Conservation (phyloP, 2,113 vertebrate species). For the Hylia prasina region DNA sequence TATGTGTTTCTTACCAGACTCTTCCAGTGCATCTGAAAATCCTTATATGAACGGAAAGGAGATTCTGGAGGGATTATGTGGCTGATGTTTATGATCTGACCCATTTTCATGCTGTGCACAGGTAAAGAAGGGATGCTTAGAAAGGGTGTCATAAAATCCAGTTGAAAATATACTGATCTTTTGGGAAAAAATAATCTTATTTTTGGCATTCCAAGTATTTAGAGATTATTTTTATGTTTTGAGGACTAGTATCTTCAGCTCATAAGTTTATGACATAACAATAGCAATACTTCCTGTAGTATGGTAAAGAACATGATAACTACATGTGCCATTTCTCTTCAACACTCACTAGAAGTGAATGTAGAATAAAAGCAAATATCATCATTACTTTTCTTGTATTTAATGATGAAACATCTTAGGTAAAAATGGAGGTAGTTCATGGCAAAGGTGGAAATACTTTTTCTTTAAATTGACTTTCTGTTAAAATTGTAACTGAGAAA, state of each 20-base stretch:
- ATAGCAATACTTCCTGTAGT: not conserved
- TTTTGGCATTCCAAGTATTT: not conserved
- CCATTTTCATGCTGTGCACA: slow-evolving; percentile 88
- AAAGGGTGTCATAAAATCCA: not conserved
- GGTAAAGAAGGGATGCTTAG: not conserved
- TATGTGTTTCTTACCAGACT: slow-evolving; percentile 72
- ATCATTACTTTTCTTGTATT: not conserved
- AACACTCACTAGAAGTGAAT: not conserved
- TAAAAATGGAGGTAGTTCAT: not conserved
- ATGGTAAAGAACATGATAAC: not conserved
- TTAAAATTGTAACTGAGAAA: not conserved
- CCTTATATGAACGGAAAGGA: slow-evolving; percentile 81
- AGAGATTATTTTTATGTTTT: not conserved
- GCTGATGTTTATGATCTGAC: slow-evolving; percentile 82
- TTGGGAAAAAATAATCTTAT: not conserved
- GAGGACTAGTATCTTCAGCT: not conserved
- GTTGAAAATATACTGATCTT: not conserved
- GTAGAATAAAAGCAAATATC: not conserved
- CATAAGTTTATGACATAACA: not conserved
- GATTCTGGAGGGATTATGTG: slow-evolving; percentile 73
- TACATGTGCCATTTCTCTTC: not conserved
- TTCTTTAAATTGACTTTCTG: not conserved
- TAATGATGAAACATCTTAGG: not conserved
- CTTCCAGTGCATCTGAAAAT: slow-evolving; percentile 85
- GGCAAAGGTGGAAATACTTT: not conserved